Base-by-base conservation (phyloP, 2,113 vertebrate species). In the Nothobranchius kuhntae region DNA sequence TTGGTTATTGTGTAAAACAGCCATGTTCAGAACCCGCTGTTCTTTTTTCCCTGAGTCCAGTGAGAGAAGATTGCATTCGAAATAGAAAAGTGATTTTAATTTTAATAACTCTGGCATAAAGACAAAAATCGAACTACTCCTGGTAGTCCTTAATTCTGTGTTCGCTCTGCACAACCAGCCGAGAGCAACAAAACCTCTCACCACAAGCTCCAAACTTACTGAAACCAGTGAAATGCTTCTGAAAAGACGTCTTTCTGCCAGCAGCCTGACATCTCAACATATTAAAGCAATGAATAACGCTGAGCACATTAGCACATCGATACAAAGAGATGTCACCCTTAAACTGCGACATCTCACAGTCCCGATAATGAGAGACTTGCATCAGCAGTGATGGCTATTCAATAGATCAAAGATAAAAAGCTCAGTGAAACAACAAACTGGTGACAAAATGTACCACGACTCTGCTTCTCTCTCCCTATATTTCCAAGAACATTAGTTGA, bases 221-320 rank as follows among this genome's bases (percentile, higher is more conserved):
- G n/a, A 46, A 64, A 60, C 78, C 50, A 58, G 61, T 62, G 53
- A 17, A 35, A 52, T 45, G 44, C 53, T 45, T 13, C 52, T 26
- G 4, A 50, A 81, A 73, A 66, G 66, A 45, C 47, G 55, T 35
- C 24, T 2, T 63, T 67, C 45, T 53, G 13, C 13, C 15, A 56
- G 17, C 9, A 42, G 53, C n/a, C 36, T 38, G 7, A 15, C 35
- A 65, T 50, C 17, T 58, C 12, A 53, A 21, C 26, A n/a, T 30
- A 30, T 65, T 38, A 68, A 35, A 54, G n/a, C 24, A 15, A 59
- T 46, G 11, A 36, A 38, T 53, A 64, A 53, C 53, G 51, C 65
- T 15, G 17, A 55, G 53, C 30, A n/a, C 53, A 55, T 64, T 14
- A 64, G 30, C 15, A 58, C 47, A 40, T 10, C 51, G 44, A 15